Percentiles rank a stretch among this genome's conserved stretches.
These are phyloP conservation scores for Cataglyphis hispanica DNA, from an alignment of 1,140 invertebrate species.

Conservation along the genomic window DNA sequence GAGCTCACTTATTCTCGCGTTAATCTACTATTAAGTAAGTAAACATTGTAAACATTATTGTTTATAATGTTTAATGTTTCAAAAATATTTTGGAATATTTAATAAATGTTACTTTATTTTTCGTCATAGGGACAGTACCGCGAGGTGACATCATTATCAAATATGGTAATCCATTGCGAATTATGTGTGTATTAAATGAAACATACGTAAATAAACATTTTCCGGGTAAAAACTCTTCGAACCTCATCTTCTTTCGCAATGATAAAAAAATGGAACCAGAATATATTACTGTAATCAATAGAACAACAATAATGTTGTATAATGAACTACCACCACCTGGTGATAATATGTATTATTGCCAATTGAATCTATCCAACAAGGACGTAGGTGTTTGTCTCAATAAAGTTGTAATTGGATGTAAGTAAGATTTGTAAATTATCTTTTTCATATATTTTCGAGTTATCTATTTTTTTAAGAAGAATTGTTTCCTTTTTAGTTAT, in stretches of 20 bases:
- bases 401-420: conserved; percentile 87
- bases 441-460: neutral
- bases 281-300: conserved; percentile 84
- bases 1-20: too few relatives aligned
- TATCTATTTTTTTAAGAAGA: too few relatives aligned
- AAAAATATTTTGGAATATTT: neutral
- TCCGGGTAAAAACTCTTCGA: conserved; percentile 82
- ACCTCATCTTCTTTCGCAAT: conserved; percentile 85
- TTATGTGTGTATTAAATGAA: conserved; percentile 86
- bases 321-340: conserved; percentile 83
- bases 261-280: conserved; percentile 80
- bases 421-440: conserved; percentile 75
- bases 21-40: too few relatives aligned
- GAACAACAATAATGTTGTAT: conserved; percentile 85
- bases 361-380: conserved; percentile 75
- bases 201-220: conserved; percentile 77
- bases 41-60: too few relatives aligned
- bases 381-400: conserved; percentile 86
- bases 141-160: conserved; percentile 86
- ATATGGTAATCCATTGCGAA: conserved; percentile 84
- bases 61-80: neutral
- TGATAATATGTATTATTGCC: conserved; percentile 85
- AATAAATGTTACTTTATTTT: conserved; percentile 41
- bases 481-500: neutral
- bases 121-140: conserved; percentile 85